Evolutionary conservation across 37 sponge, comb jelly and placozoan genomes (phyloP), one percentile per base, ranked within the genome.

Genomic region (Cladorhizidae sp.): DNA sequence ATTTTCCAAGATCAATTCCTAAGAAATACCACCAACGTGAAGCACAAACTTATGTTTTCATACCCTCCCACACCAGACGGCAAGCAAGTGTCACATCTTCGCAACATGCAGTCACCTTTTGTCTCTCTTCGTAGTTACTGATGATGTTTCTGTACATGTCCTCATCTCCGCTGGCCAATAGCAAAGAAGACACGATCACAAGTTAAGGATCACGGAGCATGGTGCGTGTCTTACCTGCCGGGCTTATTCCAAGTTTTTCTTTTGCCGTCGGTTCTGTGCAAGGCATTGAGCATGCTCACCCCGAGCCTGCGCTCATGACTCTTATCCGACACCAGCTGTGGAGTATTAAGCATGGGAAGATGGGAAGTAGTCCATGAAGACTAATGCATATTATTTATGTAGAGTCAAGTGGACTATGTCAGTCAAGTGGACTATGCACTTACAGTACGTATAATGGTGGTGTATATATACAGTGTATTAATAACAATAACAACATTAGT

Each of bases 1-100:
- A 55, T 88, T 88, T 59, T 88, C 89, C 40, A 77, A 41, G 57
- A 88, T 79, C 58, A 88, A 15, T 45, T 82, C 89, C 89, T 88
- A 22, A 3, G 45, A 64, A 0, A 74, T 21, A 49, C 12, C 33
- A 62, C 73, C 37, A 37, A 33, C 6, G 12, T 11, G 51, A 22
- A 72, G 28, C 14, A 72, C 3, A 6, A 12, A 72, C 51, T 8
- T 6, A 43, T 26, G 12, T 49, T 5, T 41, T 5, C 5, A 67
- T 38, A 67, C 20, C 9, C 49, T 12, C 39, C 9, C 68, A 37
- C 39, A 32, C 20, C 29, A 64, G 29, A 26, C 29, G 23, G 12
- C 8, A n/a, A 23, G n/a, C 12, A 23, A 17, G 28, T 31, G 7
- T 35, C 11, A 61, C 25, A 61, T 21, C 22, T 61, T 8, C 20